A percentile compares a stretch with the other conserved stretches of the same genome.
phyloP scores from a whole-genome alignment of 2,888 invertebrate genomes.

The Rhagium mordax region DNA sequence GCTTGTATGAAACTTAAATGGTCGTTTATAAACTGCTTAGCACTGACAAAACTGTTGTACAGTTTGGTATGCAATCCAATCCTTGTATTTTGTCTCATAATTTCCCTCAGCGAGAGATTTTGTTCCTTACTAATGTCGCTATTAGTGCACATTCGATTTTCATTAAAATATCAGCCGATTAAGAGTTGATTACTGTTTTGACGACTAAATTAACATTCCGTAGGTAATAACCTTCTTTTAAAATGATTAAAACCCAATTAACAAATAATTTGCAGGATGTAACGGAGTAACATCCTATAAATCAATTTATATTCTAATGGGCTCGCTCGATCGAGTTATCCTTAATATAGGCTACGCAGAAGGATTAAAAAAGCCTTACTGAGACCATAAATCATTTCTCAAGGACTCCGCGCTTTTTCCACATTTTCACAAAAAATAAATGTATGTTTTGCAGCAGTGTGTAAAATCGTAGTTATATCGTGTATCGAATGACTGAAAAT shows the following conservation, averaged over 20 bases:
- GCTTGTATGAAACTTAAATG: no score
- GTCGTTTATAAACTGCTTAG: no score
- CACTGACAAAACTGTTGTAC: no score
- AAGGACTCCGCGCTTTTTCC: background rate
- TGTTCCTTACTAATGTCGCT: background rate
- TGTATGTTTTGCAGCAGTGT: background rate
- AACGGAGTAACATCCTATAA: background rate
- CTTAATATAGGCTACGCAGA: background rate
- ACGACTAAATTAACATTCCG: background rate
- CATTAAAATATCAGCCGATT: background rate
- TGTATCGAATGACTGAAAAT: constrained; percentile 14
- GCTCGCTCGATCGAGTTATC: background rate
- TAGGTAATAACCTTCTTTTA: background rate
- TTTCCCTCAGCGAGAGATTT: no score
- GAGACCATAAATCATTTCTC: constrained; percentile 10
- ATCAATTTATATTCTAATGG: constrained; percentile 10
- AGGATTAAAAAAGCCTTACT: constrained; percentile 1
- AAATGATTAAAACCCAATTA: background rate
- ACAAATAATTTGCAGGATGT: constrained; percentile 2
- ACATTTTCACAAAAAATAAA: background rate
- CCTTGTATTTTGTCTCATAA: no score
- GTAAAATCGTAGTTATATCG: constrained; percentile 11
- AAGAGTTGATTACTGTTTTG: background rate
- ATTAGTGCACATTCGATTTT: background rate
- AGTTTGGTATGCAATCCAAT: no score